A percentile compares a stretch with the other conserved stretches of the same genome.
Conservation (phyloP, 2,113 vertebrate genomes). For the Pycnonotus jocosus region DNA sequence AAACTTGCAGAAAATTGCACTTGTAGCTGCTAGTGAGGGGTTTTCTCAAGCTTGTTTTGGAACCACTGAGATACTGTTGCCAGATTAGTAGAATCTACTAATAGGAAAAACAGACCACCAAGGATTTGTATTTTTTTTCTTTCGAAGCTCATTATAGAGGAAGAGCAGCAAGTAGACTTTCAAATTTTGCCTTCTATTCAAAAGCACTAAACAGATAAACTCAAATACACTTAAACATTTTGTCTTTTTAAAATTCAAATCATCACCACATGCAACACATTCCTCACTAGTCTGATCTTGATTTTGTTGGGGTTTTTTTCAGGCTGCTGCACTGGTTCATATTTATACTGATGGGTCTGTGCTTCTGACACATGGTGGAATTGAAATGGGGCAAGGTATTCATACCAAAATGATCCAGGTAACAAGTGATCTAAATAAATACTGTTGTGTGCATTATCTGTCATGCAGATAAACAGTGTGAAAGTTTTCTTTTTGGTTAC, state of each 20-base stretch:
- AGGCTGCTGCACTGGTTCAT: conserved; percentile 84
- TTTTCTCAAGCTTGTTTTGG: neutral
- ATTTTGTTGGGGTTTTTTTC: neutral
- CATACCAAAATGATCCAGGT: conserved; percentile 88
- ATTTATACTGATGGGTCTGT: conserved; percentile 86
- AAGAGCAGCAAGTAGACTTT: neutral
- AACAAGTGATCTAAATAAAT: neutral
- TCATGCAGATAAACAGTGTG: neutral
- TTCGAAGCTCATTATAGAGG: neutral
- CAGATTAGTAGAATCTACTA: neutral
- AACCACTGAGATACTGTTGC: neutral
- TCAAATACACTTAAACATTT: neutral
- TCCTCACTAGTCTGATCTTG: neutral
- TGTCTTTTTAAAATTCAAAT: neutral
- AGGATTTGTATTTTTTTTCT: neutral
- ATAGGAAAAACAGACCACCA: neutral
- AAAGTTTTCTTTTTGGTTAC: neutral
- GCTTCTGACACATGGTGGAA: conserved; percentile 80
- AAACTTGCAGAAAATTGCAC: neutral
- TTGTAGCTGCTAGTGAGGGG: neutral
- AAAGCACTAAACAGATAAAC: neutral
- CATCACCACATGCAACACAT: neutral
- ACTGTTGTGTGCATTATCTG: neutral
- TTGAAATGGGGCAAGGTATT: conserved; percentile 86
- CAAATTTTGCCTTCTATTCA: neutral